Evolutionary conservation across 2,113 vertebrate species (phyloP).

Genomic region (Perca fluviatilis): DNA sequence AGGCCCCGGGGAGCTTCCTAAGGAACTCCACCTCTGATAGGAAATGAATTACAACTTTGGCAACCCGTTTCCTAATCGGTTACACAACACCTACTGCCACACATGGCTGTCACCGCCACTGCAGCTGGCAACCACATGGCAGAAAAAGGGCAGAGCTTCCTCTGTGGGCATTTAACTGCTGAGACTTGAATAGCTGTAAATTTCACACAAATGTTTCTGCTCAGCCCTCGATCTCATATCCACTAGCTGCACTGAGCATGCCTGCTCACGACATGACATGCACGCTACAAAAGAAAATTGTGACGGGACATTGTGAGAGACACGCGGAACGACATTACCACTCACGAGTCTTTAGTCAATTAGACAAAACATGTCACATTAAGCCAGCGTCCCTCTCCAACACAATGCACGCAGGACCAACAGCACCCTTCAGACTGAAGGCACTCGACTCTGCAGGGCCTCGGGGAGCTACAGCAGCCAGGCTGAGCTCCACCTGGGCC

Average conservation of each 20-base stretch:
- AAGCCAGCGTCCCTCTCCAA: slow-evolving; percentile 23
- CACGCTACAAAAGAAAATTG: background rate
- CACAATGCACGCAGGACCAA: slow-evolving; percentile 33
- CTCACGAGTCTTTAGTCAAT: background rate
- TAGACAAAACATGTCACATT: background rate
- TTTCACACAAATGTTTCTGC: background rate
- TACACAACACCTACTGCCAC: slow-evolving; percentile 29
- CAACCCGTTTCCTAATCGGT: slow-evolving; percentile 31
- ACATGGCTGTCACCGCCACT: background rate
- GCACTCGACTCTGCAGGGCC: slow-evolving; percentile 60
- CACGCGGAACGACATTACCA: background rate
- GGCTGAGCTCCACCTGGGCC: slow-evolving; percentile 15
- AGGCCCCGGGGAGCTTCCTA: slow-evolving; percentile 25
- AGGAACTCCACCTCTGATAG: slow-evolving; percentile 37
- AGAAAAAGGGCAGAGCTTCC: background rate
- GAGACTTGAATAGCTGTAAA: background rate
- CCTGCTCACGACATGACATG: background rate
- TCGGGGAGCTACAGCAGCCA: background rate
- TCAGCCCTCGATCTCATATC: background rate
- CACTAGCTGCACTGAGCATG: background rate
- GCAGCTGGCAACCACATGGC: background rate
- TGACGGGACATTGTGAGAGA: background rate
- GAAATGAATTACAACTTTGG: slow-evolving; percentile 15
- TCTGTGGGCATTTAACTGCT: background rate
- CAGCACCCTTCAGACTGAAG: slow-evolving; percentile 73